Base-by-base conservation (phyloP, 1,140 invertebrate species). In the Chionoecetes opilio region DNA sequence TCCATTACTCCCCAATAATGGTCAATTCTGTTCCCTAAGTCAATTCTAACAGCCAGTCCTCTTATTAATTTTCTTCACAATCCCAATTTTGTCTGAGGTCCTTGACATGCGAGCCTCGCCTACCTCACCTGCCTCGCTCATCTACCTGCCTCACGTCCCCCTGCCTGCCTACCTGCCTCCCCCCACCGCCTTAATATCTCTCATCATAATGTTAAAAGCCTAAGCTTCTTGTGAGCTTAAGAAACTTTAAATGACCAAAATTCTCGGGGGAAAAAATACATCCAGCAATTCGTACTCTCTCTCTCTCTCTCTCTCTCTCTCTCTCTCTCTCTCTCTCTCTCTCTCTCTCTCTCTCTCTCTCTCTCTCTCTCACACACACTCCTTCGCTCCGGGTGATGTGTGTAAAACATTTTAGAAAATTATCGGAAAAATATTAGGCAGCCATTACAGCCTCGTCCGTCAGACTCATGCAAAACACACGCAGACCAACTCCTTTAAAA, bases 381-480 rank as follows among this genome's bases (percentile, higher is more conserved):
- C 46, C 2, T 9, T 53, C 46, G 46, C 46, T 53, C 21, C 21
- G n/a, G 63, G 63, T n/a, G 63, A 75, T 75, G 63, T n/a, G 63
- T 26, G 63, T 75, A 75, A 75, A 75, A 75, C 63, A 75, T 75
- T 75, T 75, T 75, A n/a, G 85, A 93, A 86, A 93, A 84, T 29
- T 29, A 93, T 86, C 29, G n/a, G 34, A 37, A 32, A 84, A 92
- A 37, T 92, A 92, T 86, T 93, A 85, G 82, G n/a, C 31, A 21
- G 35, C 82, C 41, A 93, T 93, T 86, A 93, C 92, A 86, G 3
- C 32, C 92, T 31, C 92, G 46, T 85, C 38, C 92, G 82, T 93
- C 92, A 93, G 41, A 38, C 82, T 85, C 92, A 93, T 82, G 91
- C 91, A 92, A 84, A 84, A 37, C 91, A 75, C 82, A 93, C 92